Percentiles rank a stretch among this genome's conserved stretches.
Evolutionary conservation across 1,140 invertebrate species (phyloP).

Genomic region (Drosophila tsacasi): DNA sequence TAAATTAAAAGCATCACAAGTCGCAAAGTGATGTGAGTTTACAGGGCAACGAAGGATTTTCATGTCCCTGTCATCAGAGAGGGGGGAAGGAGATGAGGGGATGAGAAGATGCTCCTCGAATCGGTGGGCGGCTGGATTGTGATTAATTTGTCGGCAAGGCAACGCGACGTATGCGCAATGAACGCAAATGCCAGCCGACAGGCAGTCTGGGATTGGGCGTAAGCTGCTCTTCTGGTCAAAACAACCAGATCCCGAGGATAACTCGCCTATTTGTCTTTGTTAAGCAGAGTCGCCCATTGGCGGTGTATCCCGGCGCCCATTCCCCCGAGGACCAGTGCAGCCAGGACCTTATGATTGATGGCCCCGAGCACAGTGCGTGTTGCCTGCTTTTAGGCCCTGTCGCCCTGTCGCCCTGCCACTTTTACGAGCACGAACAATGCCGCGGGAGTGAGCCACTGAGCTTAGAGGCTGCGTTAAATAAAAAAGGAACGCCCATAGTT

Average conservation of each 20-base stretch:
- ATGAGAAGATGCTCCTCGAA: background rate
- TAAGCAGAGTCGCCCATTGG: conserved; percentile 45
- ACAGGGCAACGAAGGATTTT: conserved; percentile 54
- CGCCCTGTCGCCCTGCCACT: conserved; percentile 39
- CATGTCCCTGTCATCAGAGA: conserved; percentile 11
- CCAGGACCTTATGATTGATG: conserved; percentile 77
- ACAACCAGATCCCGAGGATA: conserved; percentile 49
- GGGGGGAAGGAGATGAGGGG: background rate
- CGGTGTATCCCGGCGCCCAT: background rate
- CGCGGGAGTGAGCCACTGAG: conserved; percentile 47
- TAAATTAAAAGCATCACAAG: conserved; percentile 61
- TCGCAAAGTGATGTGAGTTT: conserved; percentile 45
- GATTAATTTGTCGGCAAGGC: conserved; percentile 71
- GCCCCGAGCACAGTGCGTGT: conserved; percentile 39
- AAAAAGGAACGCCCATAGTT: conserved; percentile 56
- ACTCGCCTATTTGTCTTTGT: conserved; percentile 72
- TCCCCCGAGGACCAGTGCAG: conserved; percentile 3
- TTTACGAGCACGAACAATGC: conserved; percentile 61
- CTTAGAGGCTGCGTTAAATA: conserved; percentile 68
- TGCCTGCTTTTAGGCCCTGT: conserved; percentile 64
- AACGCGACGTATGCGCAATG: conserved; percentile 71
- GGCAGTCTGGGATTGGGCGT: conserved; percentile 17
- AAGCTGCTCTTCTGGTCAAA: conserved; percentile 42
- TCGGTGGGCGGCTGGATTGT: conserved; percentile 39
- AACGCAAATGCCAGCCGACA: conserved; percentile 46